Base-by-base conservation (phyloP, 2,888 invertebrate species). In the Chrysodeixis includens region DNA sequence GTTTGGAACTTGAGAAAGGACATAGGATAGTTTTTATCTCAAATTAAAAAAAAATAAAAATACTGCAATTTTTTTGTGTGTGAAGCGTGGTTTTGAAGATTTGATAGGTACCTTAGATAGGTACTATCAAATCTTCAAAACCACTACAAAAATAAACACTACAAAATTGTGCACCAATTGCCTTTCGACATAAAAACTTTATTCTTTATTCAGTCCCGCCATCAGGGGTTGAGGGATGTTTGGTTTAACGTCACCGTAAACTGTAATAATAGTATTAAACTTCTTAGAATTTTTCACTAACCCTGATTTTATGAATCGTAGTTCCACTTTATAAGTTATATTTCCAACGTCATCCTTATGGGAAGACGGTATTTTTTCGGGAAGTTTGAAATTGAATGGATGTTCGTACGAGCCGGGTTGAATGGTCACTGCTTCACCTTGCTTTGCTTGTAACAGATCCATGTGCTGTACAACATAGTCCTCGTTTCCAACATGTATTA, bases 361-460 rank as follows among this genome's bases (percentile, higher is more conserved):
- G 1, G 81, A 71, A 10, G 84, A 70, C 8, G 85, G 85, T 53
- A 83, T 75, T 22, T 79, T 65, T 7, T 62, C 52, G 2, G 83
- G 84, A 14, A 84, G 54, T 4, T 56, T 8, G 35, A 83, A 83
- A n/a, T 53, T 52, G 46, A 84, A 83, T 7, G 69, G 61, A 35
- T 40, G 40, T n/a, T 40, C 40, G n/a, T 40, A 40, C 6, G 40
- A 40, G n/a, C 40, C 40, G n/a, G 40, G n/a, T 40, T 40, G n/a
- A 40, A 40, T 40, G n/a, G 40, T 40, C n/a, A 40, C 40, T 40
- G n/a, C 7, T n/a, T 40, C n/a, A n/a, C 40, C 40, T 14, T 40
- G n/a, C n/a, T 40, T 40, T 40, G 40, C 40, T 40, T 40, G 40
- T 40, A 40, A 40, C 5, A 40, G 40, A 40, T 40, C n/a, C n/a